Percentiles rank a stretch among this genome's conserved stretches.
These are phyloP conservation scores for Anhinga anhinga DNA, from an alignment of 2,113 vertebrate species.

Conservation along the genomic window DNA sequence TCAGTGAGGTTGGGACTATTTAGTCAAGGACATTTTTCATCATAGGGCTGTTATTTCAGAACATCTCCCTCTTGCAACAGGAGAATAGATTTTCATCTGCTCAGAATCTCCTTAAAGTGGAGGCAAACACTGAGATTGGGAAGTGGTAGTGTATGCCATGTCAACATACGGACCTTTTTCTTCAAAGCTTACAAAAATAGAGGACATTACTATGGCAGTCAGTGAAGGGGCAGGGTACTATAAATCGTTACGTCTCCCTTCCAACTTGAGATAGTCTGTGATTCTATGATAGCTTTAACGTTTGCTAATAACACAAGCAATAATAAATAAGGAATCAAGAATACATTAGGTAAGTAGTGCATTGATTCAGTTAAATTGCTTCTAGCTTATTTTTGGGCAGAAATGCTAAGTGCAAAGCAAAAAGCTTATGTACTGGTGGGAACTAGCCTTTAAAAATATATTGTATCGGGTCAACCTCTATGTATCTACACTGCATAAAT, in stretches of 20 bases:
- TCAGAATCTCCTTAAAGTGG: neutral
- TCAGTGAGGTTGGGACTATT: neutral
- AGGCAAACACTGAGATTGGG: neutral
- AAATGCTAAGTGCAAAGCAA: neutral
- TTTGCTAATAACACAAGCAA: neutral
- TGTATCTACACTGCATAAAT: neutral
- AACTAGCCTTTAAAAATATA: neutral
- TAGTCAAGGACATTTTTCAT: neutral
- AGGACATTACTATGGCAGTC: neutral
- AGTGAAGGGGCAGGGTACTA: neutral
- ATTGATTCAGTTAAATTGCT: neutral
- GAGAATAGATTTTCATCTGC: neutral
- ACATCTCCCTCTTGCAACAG: neutral
- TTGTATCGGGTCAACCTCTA: neutral
- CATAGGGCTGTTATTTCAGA: neutral
- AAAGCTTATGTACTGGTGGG: neutral
- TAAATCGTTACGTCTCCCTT: neutral
- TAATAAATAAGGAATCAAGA: neutral
- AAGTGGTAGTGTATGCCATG: neutral
- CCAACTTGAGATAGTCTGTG: fast-evolving
- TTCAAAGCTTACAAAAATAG: neutral
- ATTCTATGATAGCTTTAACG: neutral
- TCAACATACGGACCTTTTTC: neutral
- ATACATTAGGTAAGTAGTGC: neutral
- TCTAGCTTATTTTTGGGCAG: neutral